Evolutionary conservation across 2,113 vertebrate genomes (phyloP).

Genomic region (Paralichthys olivaceus): DNA sequence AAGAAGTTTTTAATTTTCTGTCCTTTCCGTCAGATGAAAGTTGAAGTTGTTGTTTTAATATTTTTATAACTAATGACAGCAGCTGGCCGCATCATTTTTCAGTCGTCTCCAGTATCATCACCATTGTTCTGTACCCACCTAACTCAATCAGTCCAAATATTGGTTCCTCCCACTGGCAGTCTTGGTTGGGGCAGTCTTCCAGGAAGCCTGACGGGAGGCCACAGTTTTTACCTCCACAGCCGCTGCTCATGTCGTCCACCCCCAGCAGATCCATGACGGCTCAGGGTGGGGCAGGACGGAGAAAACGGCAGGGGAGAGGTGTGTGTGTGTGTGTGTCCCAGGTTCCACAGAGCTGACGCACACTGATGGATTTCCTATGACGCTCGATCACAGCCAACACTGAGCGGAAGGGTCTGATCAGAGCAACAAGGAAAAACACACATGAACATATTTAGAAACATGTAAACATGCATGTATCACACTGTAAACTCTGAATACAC

Average conservation of each 20-base stretch:
- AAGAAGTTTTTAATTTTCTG: background rate
- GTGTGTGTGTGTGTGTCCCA: constrained; percentile 39
- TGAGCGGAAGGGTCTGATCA: background rate
- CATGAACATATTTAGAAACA: background rate
- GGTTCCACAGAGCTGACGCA: constrained; percentile 61
- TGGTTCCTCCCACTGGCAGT: constrained; percentile 56
- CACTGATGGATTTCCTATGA: constrained; percentile 70
- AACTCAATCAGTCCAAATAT: constrained; percentile 66
- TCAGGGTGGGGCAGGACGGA: background rate
- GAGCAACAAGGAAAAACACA: background rate
- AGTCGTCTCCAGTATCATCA: background rate
- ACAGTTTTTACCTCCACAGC: constrained; percentile 62
- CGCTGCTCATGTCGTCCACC: constrained; percentile 32
- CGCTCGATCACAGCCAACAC: constrained; percentile 28
- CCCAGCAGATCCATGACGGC: constrained; percentile 50
- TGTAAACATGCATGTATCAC: no score
- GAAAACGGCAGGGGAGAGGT: constrained; percentile 16
- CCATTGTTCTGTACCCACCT: constrained; percentile 51
- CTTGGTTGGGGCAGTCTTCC: constrained; percentile 50
- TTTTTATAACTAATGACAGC: background rate
- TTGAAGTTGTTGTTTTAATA: background rate
- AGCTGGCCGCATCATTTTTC: background rate
- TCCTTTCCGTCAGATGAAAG: background rate
- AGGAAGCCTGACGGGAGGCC: background rate
- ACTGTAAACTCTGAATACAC: no score